phyloP scores from a whole-genome alignment of 2,797 vertebrate species.

The Heliangelus exortis region DNA sequence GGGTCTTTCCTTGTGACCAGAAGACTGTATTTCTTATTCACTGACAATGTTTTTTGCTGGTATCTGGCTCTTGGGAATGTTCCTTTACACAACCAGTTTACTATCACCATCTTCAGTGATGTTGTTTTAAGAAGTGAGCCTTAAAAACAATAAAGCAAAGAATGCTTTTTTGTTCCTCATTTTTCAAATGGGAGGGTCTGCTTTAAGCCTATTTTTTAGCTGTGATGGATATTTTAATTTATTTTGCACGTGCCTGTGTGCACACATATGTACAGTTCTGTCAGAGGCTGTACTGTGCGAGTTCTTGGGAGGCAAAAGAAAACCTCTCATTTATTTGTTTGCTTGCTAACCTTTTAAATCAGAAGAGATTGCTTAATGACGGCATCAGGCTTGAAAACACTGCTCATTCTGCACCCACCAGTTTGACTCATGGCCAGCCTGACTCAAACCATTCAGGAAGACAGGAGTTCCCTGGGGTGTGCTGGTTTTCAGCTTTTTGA shows the following conservation, averaged over 20 bases:
- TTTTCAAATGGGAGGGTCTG: not conserved
- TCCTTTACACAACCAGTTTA: not conserved
- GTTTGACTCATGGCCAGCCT: not conserved
- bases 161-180: not conserved
- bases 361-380: not conserved
- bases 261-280: not conserved
- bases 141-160: not conserved
- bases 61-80: not conserved
- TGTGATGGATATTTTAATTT: not conserved
- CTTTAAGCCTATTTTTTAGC: not conserved
- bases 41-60: not conserved
- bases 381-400: not conserved
- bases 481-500: not conserved
- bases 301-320: not conserved
- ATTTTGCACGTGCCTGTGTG: not conserved
- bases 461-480: not conserved
- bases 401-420: not conserved
- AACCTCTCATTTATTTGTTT: not conserved
- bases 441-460: not conserved
- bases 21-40: not conserved
- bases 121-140: not conserved
- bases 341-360: conserved; percentile 4
- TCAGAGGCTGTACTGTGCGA: not conserved
- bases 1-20: not conserved
- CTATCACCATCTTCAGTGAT: not conserved